A percentile compares a stretch with the other conserved stretches of the same genome.
These are phyloP conservation scores for Eulemur coronatus DNA, from an alignment of 2,797 vertebrate genomes.

Conservation along the genomic window DNA sequence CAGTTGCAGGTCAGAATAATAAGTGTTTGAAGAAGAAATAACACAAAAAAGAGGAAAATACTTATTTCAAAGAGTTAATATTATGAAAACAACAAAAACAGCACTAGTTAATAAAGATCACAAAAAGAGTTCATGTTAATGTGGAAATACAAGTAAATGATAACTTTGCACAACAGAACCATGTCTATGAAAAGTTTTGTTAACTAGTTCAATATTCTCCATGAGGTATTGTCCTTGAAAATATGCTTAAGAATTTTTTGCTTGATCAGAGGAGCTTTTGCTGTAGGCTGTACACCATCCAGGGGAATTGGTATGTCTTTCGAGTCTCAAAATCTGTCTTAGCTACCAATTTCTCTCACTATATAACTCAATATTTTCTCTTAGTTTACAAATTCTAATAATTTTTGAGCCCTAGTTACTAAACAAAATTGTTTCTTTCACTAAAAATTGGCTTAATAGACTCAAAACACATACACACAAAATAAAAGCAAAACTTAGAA, in stretches of 20 bases:
- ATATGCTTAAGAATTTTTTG: not conserved
- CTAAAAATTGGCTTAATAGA: not conserved
- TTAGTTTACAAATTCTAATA: constrained; percentile 20
- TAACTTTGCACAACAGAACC: not conserved
- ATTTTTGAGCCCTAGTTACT: not conserved
- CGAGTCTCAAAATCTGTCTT: not conserved
- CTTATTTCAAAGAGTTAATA: not conserved
- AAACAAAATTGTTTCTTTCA: not conserved
- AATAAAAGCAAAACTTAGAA: constrained; percentile 22
- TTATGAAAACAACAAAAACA: not conserved
- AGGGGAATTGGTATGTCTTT: not conserved
- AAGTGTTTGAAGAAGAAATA: not conserved
- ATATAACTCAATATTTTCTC: constrained; percentile 15
- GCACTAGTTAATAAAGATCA: not conserved
- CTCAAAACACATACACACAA: not conserved
- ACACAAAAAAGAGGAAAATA: not conserved
- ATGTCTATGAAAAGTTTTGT: not conserved
- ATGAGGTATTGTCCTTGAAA: not conserved
- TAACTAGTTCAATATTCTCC: not conserved
- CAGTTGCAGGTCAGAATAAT: not conserved
- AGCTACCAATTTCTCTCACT: not conserved
- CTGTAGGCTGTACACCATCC: not conserved
- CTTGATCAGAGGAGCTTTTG: not conserved
- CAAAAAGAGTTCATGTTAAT: not conserved
- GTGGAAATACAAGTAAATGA: not conserved